Base-by-base conservation (phyloP, 2,797 vertebrate species). In the Eidolon dupreanum region DNA sequence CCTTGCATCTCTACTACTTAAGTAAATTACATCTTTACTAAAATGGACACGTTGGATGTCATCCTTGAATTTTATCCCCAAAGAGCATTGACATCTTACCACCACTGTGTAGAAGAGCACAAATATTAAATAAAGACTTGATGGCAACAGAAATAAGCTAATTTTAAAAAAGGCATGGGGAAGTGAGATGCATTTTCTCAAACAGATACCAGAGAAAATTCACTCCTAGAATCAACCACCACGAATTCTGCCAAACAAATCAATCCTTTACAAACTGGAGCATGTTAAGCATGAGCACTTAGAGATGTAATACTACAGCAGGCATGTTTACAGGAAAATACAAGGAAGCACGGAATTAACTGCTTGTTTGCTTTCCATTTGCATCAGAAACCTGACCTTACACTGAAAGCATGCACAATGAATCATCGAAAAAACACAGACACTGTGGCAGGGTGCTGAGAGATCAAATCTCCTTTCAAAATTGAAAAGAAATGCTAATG, bases 391-490 rank as follows among this genome's bases (percentile, higher is more conserved):
- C 19, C 73, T 41, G 82, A 73, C 31, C 61, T 78, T 86, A 66
- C 26, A 38, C n/a, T 4, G 68, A 77, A 92, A 95, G 61, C 36
- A 79, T 57, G 36, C 74, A 95, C 65, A 84, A 71, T 8, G 43
- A 78, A 94, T 41, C 82, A 88, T 51, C 61, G 41, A 59, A 51
- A 46, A 66, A 95, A 95, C 41, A 41, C 49, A 79, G 31, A 74
- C 31, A 31, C 31, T 28, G 24, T 1, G 20, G 51, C 71, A 61
- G 20, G n/a, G 57, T 88, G 77, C 90, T 92, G 88, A 77, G 88
- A 95, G 97, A 95, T 74, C 90, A 92, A 84, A 86, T 61, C 91
- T 96, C 83, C 88, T 95, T 95, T 89, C 68, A 94, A 92, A 97
- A 95, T 57, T 94, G 77, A 96, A 96, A 97, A 66, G 53, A 66